Conservation (phyloP, 2,113 vertebrate genomes). For the Callionymus lyra region DNA sequence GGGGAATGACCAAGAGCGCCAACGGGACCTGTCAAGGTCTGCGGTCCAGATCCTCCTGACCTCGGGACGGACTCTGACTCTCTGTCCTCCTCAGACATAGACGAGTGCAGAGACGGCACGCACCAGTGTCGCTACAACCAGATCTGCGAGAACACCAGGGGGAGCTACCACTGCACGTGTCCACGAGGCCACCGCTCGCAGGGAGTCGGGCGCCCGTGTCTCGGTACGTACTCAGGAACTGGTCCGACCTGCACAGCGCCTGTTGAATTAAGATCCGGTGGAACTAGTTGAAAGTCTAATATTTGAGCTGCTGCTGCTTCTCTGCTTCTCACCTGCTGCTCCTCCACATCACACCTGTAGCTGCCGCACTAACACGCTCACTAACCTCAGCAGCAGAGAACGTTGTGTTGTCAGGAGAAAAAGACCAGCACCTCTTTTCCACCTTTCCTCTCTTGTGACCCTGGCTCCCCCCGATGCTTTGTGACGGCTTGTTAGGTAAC, state of each 20-base stretch:
- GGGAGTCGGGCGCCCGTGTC: slow-evolving; percentile 77
- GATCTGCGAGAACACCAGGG: slow-evolving; percentile 86
- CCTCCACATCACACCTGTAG: no score
- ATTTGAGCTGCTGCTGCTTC: no score
- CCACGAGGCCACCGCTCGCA: slow-evolving; percentile 82
- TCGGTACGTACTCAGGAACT: slow-evolving; percentile 79
- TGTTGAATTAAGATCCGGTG: no score
- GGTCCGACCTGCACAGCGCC: no score
- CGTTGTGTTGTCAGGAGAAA: neutral
- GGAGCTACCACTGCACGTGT: slow-evolving; percentile 87
- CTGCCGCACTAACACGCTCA: no score
- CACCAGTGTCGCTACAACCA: slow-evolving; percentile 94
- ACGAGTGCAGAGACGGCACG: slow-evolving; percentile 85
- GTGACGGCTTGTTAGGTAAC: no score
- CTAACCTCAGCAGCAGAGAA: no score
- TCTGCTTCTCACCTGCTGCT: no score
- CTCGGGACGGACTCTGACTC: no score
- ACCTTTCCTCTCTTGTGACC: slow-evolving; percentile 17
- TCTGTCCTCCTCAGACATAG: slow-evolving; percentile 73
- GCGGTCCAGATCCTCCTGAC: slow-evolving; percentile 37
- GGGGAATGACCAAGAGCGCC: slow-evolving; percentile 84
- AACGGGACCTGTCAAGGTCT: slow-evolving; percentile 88
- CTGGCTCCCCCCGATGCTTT: slow-evolving; percentile 3
- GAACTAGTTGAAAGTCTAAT: no score
- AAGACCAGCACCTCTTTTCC: slow-evolving; percentile 47